Conservation (phyloP, 1,140 invertebrate species). For the Drosophila nebulosa region DNA sequence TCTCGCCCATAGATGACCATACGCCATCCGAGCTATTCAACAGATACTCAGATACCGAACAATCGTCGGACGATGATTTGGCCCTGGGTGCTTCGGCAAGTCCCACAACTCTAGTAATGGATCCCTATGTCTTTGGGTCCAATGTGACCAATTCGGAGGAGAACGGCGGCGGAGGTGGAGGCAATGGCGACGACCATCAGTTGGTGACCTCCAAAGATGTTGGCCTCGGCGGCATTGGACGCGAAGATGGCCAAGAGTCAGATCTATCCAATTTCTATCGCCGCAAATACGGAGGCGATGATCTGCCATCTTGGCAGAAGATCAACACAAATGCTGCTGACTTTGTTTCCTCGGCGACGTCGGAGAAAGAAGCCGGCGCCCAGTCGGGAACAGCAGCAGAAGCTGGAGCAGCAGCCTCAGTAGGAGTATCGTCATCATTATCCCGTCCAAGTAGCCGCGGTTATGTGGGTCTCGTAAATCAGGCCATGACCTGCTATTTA, state of each 20-base stretch:
- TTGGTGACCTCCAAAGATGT: constrained; percentile 3
- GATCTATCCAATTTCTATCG: constrained; percentile 41
- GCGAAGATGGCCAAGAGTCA: constrained; percentile 15
- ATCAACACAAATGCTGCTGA: constrained; percentile 20
- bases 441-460: constrained; percentile 61
- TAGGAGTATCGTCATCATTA: not conserved
- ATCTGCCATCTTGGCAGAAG: constrained; percentile 42
- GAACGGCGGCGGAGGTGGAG: constrained; percentile 5
- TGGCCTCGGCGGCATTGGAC: constrained; percentile 5
- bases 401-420: constrained; percentile 4
- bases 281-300: constrained; percentile 50
- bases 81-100: constrained; percentile 83
- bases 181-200: constrained; percentile 42
- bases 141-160: constrained; percentile 1
- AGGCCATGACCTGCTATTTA: constrained; percentile 97
- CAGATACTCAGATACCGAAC: constrained; percentile 65
- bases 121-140: constrained; percentile 36
- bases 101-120: constrained; percentile 77
- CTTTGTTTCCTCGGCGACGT: constrained; percentile 39
- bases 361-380: constrained; percentile 32
- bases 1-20: constrained; percentile 42
- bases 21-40: constrained; percentile 57
- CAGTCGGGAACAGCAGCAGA: not conserved
- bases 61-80: constrained; percentile 82
- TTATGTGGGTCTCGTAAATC: constrained; percentile 95